Evolutionary conservation across 2,113 vertebrate species (phyloP).

Genomic region (Syrmaticus mikado): DNA sequence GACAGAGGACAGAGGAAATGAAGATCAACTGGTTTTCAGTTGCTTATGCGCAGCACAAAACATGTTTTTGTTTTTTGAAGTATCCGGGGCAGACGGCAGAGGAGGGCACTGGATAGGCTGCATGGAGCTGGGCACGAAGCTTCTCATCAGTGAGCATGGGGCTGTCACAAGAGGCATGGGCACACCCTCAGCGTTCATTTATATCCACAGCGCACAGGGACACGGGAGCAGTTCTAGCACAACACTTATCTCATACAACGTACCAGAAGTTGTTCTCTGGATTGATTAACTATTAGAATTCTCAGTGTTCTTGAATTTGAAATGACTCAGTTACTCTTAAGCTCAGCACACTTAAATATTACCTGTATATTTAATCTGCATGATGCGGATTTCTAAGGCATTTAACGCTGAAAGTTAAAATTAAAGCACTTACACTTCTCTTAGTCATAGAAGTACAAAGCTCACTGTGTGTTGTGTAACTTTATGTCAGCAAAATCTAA

Average conservation of each 20-base stretch:
- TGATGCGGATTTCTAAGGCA: not conserved
- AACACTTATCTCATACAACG: not conserved
- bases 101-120: not conserved
- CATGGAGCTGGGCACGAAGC: not conserved
- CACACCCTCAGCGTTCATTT: not conserved
- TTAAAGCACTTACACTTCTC: not conserved
- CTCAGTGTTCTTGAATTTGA: not conserved
- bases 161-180: not conserved
- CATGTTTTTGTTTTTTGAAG: not conserved
- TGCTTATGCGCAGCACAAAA: not conserved
- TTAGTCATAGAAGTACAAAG: not conserved
- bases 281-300: not conserved
- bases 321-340: not conserved
- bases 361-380: not conserved
- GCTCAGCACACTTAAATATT: not conserved
- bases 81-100: accelerated
- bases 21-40: not conserved
- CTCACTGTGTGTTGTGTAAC: not conserved
- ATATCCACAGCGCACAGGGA: not conserved
- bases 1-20: not conserved
- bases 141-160: not conserved
- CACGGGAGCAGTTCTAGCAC: not conserved
- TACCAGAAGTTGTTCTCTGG: not conserved
- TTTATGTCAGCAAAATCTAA: not conserved
- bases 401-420: not conserved